phyloP scores from a whole-genome alignment of 2,797 vertebrate species.

The Aviceda cuculoides region DNA sequence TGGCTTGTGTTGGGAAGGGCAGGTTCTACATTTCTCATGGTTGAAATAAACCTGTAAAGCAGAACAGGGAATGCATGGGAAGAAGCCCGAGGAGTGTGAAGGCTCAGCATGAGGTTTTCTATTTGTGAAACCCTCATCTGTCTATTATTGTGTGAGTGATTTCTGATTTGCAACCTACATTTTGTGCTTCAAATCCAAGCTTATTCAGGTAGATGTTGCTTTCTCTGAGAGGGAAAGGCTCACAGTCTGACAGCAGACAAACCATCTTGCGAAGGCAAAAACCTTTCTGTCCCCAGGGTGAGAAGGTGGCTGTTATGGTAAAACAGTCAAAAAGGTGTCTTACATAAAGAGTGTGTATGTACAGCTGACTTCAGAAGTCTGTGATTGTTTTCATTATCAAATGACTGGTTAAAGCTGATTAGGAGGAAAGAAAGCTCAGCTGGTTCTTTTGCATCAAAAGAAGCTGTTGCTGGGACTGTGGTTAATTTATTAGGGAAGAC shows the following conservation, averaged over 20 bases:
- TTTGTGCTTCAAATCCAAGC: not conserved
- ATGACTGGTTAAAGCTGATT: not conserved
- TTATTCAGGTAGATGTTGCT: not conserved
- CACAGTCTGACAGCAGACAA: not conserved
- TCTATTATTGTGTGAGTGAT: not conserved
- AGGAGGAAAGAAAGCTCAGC: not conserved
- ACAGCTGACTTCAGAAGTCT: not conserved
- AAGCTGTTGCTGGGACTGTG: not conserved
- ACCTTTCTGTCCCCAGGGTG: not conserved
- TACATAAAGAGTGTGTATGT: not conserved
- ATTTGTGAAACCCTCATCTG: not conserved
- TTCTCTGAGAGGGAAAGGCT: not conserved
- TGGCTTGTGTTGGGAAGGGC: not conserved
- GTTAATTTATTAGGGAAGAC: not conserved
- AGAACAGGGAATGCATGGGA: not conserved
- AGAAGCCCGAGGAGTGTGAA: not conserved
- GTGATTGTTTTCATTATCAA: not conserved
- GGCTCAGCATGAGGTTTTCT: not conserved
- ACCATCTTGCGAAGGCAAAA: not conserved
- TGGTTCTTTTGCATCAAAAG: not conserved
- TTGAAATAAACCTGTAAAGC: not conserved
- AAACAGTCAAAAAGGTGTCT: not conserved
- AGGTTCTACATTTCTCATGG: not conserved
- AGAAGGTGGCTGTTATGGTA: not conserved
- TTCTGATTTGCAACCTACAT: not conserved